A percentile compares a stretch with the other conserved stretches of the same genome.
phyloP scores from a whole-genome alignment of 2,113 vertebrate genomes.

The Phylloscopus trochiloides region DNA sequence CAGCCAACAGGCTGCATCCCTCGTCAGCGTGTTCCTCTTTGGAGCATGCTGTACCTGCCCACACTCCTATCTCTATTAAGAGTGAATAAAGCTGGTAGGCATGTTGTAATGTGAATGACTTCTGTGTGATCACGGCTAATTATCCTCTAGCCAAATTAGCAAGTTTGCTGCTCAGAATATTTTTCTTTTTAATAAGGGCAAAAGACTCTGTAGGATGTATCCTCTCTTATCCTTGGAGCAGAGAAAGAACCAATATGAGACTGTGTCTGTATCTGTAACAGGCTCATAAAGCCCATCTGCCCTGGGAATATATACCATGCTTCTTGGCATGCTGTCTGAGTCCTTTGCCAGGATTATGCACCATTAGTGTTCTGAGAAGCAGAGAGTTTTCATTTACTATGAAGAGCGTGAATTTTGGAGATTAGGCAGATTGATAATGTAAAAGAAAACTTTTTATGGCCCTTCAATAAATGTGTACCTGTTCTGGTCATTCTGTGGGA shows the following conservation, averaged over 20 bases:
- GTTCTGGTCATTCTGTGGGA: neutral
- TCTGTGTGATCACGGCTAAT: conserved; percentile 37
- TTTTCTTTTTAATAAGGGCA: neutral
- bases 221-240: neutral
- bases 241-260: neutral
- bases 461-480: neutral
- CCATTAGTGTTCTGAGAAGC: neutral
- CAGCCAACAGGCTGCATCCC: neutral
- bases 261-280: neutral
- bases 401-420: neutral
- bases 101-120: conserved; percentile 43
- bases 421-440: neutral
- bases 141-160: conserved; percentile 35
- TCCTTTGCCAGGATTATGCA: neutral
- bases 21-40: neutral
- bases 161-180: neutral
- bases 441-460: neutral
- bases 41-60: neutral
- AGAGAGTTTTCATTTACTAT: neutral
- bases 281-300: neutral
- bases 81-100: conserved; percentile 30
- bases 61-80: neutral
- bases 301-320: neutral
- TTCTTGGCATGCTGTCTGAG: neutral
- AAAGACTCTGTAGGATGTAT: neutral